These are phyloP conservation scores for Ciona savignyi DNA, from an alignment of 23 tunicate genomes.

Conservation along the genomic window DNA sequence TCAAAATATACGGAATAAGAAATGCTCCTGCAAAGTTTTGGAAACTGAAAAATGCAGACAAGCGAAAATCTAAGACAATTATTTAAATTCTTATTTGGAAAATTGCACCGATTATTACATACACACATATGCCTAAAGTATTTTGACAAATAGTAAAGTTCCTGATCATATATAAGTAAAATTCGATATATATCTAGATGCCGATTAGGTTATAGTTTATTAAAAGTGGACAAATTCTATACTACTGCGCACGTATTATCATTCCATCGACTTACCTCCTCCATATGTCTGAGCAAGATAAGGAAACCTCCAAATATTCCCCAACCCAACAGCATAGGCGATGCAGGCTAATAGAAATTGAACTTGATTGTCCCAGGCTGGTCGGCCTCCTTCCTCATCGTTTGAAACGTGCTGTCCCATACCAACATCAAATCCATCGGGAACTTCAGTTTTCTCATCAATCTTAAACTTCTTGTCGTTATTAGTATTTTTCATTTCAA, in stretches of 20 bases:
- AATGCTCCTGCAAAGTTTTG: slow-evolving; percentile 85
- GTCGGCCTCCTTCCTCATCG: slow-evolving; percentile 38
- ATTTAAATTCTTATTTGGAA: too few relatives aligned
- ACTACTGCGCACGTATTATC: too few relatives aligned
- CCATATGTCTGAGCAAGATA: slow-evolving; percentile 96
- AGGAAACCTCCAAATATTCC: slow-evolving; percentile 99
- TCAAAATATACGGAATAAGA: slow-evolving; percentile 72
- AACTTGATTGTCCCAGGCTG: slow-evolving; percentile 97
- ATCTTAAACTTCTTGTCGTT: not conserved
- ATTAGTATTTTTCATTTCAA: not conserved
- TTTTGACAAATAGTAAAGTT: too few relatives aligned
- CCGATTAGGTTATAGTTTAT: too few relatives aligned
- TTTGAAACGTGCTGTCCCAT: slow-evolving; percentile 58
- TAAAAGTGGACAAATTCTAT: too few relatives aligned
- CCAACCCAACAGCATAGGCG: slow-evolving; percentile 97
- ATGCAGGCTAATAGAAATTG: slow-evolving; percentile 94
- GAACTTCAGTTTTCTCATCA: not conserved
- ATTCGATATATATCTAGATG: too few relatives aligned
- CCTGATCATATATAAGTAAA: too few relatives aligned
- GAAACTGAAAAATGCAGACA: too few relatives aligned
- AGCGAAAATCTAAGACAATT: too few relatives aligned
- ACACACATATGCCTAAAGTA: too few relatives aligned
- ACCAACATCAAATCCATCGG: slow-evolving; percentile 44
- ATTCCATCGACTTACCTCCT: slow-evolving; percentile 93
- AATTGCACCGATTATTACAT: too few relatives aligned